Conservation (phyloP, 2,113 vertebrate species). For the Xiphophorus couchianus region DNA sequence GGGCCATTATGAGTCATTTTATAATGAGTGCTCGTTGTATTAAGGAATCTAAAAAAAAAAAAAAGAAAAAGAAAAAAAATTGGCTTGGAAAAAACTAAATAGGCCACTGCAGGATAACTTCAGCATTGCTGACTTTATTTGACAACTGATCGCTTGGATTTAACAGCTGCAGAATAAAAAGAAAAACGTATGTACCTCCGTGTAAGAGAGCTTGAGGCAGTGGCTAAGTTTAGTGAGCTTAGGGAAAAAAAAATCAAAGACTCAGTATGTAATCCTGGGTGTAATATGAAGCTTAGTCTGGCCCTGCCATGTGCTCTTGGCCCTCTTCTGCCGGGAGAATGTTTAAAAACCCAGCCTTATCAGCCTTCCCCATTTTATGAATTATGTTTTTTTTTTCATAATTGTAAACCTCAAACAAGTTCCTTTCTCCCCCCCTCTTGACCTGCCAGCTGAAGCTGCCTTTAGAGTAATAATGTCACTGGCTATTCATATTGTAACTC, state of each 20-base stretch:
- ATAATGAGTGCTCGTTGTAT: slow-evolving; percentile 20
- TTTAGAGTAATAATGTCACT: slow-evolving; percentile 70
- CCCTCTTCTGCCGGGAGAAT: slow-evolving; percentile 70
- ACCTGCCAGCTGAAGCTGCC: slow-evolving; percentile 62
- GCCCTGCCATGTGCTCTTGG: slow-evolving; percentile 69
- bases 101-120: not conserved
- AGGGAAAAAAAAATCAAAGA: slow-evolving; percentile 76
- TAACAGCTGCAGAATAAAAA: slow-evolving; percentile 25
- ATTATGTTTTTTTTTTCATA: slow-evolving; percentile 60
- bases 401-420: slow-evolving; percentile 69
- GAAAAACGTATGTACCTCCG: slow-evolving; percentile 20
- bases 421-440: slow-evolving; percentile 52
- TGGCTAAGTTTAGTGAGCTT: slow-evolving; percentile 79
- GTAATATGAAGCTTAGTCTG: slow-evolving; percentile 78
- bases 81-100: slow-evolving; percentile 14
- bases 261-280: slow-evolving; percentile 78
- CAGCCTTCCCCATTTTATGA: slow-evolving; percentile 70
- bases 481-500: slow-evolving; percentile 76
- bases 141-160: slow-evolving; percentile 47
- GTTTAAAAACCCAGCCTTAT: slow-evolving; percentile 50
- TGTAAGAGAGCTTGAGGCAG: slow-evolving; percentile 65
- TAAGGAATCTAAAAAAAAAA: slow-evolving; percentile 35
- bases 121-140: slow-evolving; percentile 29
- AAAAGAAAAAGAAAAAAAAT: slow-evolving; percentile 31
- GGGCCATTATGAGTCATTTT: slow-evolving; percentile 54